phyloP scores from a whole-genome alignment of 2,797 vertebrate species.

The Adrianichthys oophorus region DNA sequence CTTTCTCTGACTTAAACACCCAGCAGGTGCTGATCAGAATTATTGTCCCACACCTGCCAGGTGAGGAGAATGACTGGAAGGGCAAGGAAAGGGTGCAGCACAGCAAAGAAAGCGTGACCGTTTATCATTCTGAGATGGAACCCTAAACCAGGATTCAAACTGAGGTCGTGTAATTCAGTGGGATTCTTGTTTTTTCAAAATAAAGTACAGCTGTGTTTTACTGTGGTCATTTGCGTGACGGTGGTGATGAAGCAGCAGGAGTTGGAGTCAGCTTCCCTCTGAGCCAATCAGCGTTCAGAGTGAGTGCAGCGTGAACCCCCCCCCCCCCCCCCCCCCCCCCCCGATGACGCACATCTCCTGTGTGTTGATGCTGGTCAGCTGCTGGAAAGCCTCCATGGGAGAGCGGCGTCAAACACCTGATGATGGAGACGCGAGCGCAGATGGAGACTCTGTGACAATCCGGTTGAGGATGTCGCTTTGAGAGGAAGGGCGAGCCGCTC shows the following conservation, averaged over 20 bases:
- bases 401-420: constrained; percentile 9
- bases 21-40: too few species aligned
- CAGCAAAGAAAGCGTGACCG: too few species aligned
- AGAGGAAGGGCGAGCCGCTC: constrained; percentile 24
- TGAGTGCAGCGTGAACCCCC: constrained; percentile 4
- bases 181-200: too few species aligned
- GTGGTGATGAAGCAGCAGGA: constrained; percentile 21
- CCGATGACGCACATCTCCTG: constrained; percentile 54
- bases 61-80: too few species aligned
- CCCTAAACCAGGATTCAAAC: too few species aligned
- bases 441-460: constrained; percentile 37
- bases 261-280: constrained; percentile 8
- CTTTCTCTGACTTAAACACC: too few species aligned
- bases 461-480: constrained; percentile 36
- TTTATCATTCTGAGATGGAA: too few species aligned
- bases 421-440: constrained; percentile 34
- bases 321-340: constrained; percentile 8
- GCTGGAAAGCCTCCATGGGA: constrained; percentile 30
- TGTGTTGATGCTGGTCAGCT: constrained; percentile 46
- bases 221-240: constrained; percentile 13
- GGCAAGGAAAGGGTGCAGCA: too few species aligned
- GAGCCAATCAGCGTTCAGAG: constrained; percentile 35
- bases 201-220: too few species aligned
- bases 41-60: too few species aligned
- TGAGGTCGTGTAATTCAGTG: too few species aligned